Conservation (phyloP, 1,140 invertebrate species). For the Pemphigus obesinymphae region DNA sequence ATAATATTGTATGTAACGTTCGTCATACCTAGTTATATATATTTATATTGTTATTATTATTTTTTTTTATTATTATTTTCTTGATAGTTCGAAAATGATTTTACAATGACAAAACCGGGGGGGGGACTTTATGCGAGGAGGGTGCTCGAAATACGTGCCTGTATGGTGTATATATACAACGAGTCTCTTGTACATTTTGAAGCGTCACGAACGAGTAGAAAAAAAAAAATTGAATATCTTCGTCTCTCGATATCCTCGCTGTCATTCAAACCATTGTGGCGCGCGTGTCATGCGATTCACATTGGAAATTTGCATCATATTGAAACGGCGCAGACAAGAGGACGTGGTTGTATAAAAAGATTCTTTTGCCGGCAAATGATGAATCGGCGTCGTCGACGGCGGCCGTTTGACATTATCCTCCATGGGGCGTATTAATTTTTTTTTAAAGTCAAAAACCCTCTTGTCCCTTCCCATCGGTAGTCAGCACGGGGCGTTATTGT, state of each 20-base stretch:
- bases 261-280: slow-evolving; percentile 37
- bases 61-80: not conserved
- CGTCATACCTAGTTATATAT: not conserved
- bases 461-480: too few relatives aligned
- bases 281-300: slow-evolving; percentile 29
- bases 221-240: slow-evolving; percentile 33
- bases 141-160: slow-evolving; percentile 34
- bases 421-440: slow-evolving; percentile 22
- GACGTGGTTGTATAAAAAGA: slow-evolving; percentile 29
- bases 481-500: not conserved
- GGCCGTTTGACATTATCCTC: slow-evolving; percentile 25
- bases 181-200: slow-evolving; percentile 17
- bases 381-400: slow-evolving; percentile 26
- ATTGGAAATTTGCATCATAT: slow-evolving; percentile 41
- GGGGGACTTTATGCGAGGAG: not conserved
- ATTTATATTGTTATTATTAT: not conserved
- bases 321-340: slow-evolving; percentile 30
- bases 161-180: not conserved
- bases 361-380: slow-evolving; percentile 33
- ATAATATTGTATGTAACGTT: not conserved
- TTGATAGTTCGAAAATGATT: not conserved
- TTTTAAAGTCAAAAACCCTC: not conserved
- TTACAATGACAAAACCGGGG: not conserved
- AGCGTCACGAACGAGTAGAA: slow-evolving; percentile 17
- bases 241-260: slow-evolving; percentile 29